Base-by-base conservation (phyloP, 2,888 invertebrate genomes). In the Hydrotaea cyrtoneurina region DNA sequence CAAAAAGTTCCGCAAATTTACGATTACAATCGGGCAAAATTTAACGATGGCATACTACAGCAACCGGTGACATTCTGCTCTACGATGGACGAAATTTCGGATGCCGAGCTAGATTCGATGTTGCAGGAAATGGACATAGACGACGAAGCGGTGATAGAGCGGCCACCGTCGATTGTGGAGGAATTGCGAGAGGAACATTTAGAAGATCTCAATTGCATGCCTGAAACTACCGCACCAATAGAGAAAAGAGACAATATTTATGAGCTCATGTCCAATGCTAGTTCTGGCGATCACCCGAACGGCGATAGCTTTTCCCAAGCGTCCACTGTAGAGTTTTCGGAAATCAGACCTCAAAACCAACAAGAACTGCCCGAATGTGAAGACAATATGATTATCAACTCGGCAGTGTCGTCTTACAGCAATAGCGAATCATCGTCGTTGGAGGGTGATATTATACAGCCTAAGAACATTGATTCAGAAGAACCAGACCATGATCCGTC, bases 21-120 rank as follows among this genome's bases (percentile, higher is more conserved):
- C 23, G 80, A 82, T 36, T 53, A 77, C 0, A 36, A 73, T 3
- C 66, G 73, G 15, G 21, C 39, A 0, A 74, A 64, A 71, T 4
- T 50, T n/a, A 72, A 76, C 31, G 64, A 21, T 15, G 31, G 31
- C 31, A 31, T 31, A 31, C 72, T 85, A 4, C 86, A 86, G 64
- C 90, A 91, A 53, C 91, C 91, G 0, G 71, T 92, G 4, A 92
- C 92, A 23, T 93, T 93, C 83, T 91, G 92, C 84, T 92, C 93
- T 0, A 93, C 93, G 5, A 92, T 93, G 93, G 93, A 93, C 80
- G 93, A 93, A 79, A 92, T 93, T 19, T 93, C 93, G 0, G 93
- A 93, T 80, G 92, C 92, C 0, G 93, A 93, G 83, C 86, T 93
- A 59, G 93, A 93, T 87, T 92, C 92, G 79, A 92, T 93, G 88